Evolutionary conservation across 2,113 vertebrate genomes (phyloP).

Genomic region (Myotis lucifugus): DNA sequence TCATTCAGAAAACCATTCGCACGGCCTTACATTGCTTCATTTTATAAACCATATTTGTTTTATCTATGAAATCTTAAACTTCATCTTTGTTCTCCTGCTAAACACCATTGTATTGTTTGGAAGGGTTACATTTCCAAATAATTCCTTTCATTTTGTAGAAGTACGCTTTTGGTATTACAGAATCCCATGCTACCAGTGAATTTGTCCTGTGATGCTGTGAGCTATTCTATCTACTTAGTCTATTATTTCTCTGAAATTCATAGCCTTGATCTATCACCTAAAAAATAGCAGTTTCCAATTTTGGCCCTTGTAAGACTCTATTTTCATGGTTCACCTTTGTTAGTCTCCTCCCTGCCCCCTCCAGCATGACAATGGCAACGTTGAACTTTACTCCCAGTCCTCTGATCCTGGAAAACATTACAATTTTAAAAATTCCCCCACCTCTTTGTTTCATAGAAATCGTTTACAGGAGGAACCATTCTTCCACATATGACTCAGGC

Average conservation of each 20-base stretch:
- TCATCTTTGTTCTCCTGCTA: neutral
- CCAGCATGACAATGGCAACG: neutral
- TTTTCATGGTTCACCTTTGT: neutral
- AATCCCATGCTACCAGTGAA: neutral
- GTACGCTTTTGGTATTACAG: neutral
- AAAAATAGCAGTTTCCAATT: neutral
- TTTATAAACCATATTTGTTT: neutral
- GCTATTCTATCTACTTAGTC: neutral
- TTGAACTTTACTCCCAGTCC: neutral
- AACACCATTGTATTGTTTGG: neutral
- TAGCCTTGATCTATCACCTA: neutral
- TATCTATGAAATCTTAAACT: neutral
- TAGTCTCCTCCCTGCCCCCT: neutral
- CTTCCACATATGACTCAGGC: neutral
- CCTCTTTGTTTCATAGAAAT: neutral
- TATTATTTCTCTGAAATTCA: neutral
- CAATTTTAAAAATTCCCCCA: rapidly evolving
- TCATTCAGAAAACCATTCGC: neutral
- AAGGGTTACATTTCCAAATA: neutral
- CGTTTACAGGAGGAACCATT: neutral
- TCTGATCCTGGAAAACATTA: neutral
- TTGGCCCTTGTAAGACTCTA: neutral
- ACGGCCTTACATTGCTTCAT: neutral
- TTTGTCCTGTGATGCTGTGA: neutral
- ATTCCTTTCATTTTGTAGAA: neutral